These are phyloP conservation scores for Callopanchax toddi DNA, from an alignment of 2,113 vertebrate species.

Conservation along the genomic window DNA sequence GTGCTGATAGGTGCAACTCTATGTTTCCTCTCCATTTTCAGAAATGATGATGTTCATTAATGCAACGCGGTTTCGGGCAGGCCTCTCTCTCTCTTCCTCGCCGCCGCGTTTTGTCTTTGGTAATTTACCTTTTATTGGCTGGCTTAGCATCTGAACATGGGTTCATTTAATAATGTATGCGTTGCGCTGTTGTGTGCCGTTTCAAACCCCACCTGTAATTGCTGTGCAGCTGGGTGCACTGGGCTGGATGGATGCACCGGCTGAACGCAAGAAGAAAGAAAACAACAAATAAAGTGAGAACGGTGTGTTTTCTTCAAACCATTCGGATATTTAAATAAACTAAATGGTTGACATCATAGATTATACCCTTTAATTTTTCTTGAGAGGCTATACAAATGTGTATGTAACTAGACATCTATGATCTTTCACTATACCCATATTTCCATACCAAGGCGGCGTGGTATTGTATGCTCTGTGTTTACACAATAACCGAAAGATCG, in stretches of 20 bases:
- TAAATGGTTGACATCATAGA: no score
- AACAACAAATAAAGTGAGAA: background rate
- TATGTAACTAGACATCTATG: no score
- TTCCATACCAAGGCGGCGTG: no score
- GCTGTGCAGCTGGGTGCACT: constrained; percentile 59
- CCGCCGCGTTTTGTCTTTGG: constrained; percentile 59
- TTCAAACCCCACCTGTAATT: constrained; percentile 65
- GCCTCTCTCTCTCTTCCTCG: constrained; percentile 3
- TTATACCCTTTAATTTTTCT: no score
- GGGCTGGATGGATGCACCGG: constrained; percentile 45
- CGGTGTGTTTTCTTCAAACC: background rate
- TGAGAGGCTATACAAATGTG: no score
- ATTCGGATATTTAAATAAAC: background rate
- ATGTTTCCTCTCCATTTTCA: constrained; percentile 63
- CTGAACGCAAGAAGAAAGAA: constrained; percentile 25
- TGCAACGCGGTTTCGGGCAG: constrained; percentile 54
- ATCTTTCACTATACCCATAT: no score
- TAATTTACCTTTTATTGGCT: constrained; percentile 76
- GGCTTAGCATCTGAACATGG: constrained; percentile 65
- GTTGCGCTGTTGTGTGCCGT: constrained; percentile 44
- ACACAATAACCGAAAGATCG: no score
- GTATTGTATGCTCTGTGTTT: no score
- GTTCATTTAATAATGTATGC: constrained; percentile 75
- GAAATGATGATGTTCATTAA: constrained; percentile 74
- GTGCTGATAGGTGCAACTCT: constrained; percentile 64